Base-by-base conservation (phyloP, 2,113 vertebrate species). In the Psophia crepitans region DNA sequence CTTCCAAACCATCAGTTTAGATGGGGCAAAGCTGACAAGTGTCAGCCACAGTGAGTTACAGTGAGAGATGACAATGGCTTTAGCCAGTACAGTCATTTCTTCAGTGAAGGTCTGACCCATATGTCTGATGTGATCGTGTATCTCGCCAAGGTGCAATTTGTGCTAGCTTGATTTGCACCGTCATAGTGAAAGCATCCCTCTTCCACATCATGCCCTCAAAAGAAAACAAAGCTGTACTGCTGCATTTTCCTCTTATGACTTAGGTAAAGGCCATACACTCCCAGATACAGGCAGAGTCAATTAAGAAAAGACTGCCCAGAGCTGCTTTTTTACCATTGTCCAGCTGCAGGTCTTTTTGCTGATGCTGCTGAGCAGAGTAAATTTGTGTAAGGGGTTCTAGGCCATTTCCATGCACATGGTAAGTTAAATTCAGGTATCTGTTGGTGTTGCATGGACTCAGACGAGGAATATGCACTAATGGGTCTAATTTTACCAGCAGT, bases 241-340 rank as follows among this genome's bases (percentile, higher is more conserved):
- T 90, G 22, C 15, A 41, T 10, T 70, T 83, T 57, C 8, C 49
- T 77, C 22, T 24, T 58, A 37, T 6, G 74, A 2, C 9, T 81
- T 26, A 33, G 16, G 19, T 41, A 76, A 85, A 85, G 32, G 8
- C 19, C 23, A 21, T 3, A 13, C 3, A 8, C 4, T 66, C 4
- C 0, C 0, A 11, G 6, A 15, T 44, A 54, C 15, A 43, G 14
- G 13, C 11, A 53, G 8, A 63, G 26, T 7, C 3, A 10, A 57
- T 61, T 48, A 26, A 61, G 12, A 64, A 91, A 63, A 79, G 5
- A 24, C 6, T 48, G 9, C 7, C 9, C 22, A 81, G 51, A 35
- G 22, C 14, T 66, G 19, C 3, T 61, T 85, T 85, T 49, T 82
- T 10, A 61, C 22, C 8, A 27, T 16, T 75, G 8, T 14, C 10